These are phyloP conservation scores for Oncorhynchus clarkii DNA, from an alignment of 2,113 vertebrate genomes.

Conservation along the genomic window DNA sequence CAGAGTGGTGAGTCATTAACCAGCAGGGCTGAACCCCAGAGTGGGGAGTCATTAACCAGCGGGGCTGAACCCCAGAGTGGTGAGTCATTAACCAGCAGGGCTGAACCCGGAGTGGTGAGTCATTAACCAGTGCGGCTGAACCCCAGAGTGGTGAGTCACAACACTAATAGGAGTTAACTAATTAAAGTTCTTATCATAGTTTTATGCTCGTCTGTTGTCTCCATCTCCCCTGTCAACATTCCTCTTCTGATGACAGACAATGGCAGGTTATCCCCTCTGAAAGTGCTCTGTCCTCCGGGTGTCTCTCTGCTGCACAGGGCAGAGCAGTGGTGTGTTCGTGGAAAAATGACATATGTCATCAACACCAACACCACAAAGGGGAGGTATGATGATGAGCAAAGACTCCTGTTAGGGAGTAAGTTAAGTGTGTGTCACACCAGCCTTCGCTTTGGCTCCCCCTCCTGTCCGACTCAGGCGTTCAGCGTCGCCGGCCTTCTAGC, in stretches of 20 bases:
- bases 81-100: too few species aligned
- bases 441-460: too few species aligned
- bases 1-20: too few species aligned
- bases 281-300: constrained; percentile 50
- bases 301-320: constrained; percentile 28
- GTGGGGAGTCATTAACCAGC: too few species aligned
- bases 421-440: neutral
- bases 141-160: constrained; percentile 78
- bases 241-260: constrained; percentile 63
- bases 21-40: too few species aligned
- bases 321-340: constrained; percentile 16
- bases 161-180: neutral
- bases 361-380: neutral
- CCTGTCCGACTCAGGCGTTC: too few species aligned
- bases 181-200: constrained; percentile 15
- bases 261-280: constrained; percentile 70
- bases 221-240: constrained; percentile 38
- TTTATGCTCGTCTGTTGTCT: constrained; percentile 5
- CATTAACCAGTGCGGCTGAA: constrained; percentile 69
- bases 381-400: neutral
- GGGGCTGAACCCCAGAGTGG: too few species aligned
- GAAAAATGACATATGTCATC: neutral
- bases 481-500: too few species aligned
- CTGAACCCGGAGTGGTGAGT: too few species aligned
- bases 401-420: neutral